Evolutionary conservation across 2,797 vertebrate genomes (phyloP).

Genomic region (Leucoraja ocellata): DNA sequence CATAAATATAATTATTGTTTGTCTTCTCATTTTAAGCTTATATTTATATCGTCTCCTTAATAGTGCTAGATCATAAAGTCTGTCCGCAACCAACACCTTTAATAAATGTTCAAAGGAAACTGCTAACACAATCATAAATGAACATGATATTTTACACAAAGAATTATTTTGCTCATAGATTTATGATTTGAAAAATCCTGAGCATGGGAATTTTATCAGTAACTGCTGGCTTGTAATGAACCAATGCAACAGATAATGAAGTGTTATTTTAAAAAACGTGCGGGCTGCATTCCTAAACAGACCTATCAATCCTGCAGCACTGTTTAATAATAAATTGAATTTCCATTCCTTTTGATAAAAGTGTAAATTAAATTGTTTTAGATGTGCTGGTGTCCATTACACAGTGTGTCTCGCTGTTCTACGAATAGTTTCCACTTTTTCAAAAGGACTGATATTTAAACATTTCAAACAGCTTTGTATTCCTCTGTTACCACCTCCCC

Average conservation of each 20-base stretch:
- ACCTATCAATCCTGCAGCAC: neutral
- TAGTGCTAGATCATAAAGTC: neutral
- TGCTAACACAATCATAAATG: neutral
- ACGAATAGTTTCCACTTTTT: neutral
- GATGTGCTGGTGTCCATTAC: neutral
- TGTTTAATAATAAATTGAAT: constrained; percentile 36
- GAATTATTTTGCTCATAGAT: neutral
- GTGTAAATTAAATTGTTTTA: constrained; percentile 12
- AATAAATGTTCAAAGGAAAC: neutral
- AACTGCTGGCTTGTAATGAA: neutral
- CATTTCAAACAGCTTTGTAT: neutral
- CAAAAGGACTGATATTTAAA: neutral
- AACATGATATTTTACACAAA: neutral
- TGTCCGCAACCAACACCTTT: neutral
- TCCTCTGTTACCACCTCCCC: too few relatives aligned
- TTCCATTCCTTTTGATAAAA: constrained; percentile 29
- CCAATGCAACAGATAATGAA: neutral
- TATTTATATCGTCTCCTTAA: too few relatives aligned
- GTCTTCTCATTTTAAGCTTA: neutral
- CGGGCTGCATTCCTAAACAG: neutral
- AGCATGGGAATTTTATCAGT: neutral
- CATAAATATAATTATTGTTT: neutral
- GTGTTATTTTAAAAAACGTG: neutral
- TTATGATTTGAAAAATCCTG: neutral
- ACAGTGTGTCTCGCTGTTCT: neutral